phyloP scores from a whole-genome alignment of 2,797 vertebrate species.

The Coranthus polyacanthus region DNA sequence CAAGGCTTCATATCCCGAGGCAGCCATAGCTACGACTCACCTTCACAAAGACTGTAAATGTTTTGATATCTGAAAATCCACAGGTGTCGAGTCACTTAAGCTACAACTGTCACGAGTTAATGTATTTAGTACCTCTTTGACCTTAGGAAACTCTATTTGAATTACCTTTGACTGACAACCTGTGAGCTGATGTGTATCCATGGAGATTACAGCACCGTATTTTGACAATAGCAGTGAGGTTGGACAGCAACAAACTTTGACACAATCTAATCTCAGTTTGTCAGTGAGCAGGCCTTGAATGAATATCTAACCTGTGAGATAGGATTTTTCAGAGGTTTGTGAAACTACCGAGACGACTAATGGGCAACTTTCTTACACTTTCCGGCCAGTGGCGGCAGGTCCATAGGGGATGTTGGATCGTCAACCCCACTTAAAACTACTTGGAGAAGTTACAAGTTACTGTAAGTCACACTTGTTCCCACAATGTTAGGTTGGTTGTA shows the following conservation, averaged over 20 bases:
- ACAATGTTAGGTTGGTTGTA: too few relatives aligned
- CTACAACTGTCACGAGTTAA: constrained; percentile 22
- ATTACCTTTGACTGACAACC: constrained; percentile 17
- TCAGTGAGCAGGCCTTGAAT: neutral
- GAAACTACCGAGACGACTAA: too few relatives aligned
- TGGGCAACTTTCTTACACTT: too few relatives aligned
- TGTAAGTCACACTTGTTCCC: too few relatives aligned
- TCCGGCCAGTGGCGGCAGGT: too few relatives aligned
- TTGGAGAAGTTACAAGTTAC: too few relatives aligned
- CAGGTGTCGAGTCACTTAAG: constrained; percentile 8
- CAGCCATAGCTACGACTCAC: constrained; percentile 13
- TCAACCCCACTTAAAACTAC: too few relatives aligned
- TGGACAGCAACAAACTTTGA: neutral
- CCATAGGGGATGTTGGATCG: too few relatives aligned
- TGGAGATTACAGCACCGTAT: neutral
- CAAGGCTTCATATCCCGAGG: constrained; percentile 9
- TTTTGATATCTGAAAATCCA: constrained; percentile 49
- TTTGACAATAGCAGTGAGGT: constrained; percentile 10
- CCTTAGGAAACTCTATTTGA: constrained; percentile 12
- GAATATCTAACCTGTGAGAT: neutral
- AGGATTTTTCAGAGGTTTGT: neutral
- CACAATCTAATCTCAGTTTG: neutral
- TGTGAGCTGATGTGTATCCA: constrained; percentile 4
- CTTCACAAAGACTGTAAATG: constrained; percentile 19
- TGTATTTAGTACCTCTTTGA: constrained; percentile 10